These are phyloP conservation scores for Isoperla grammatica DNA, from an alignment of 2,888 invertebrate species.

Conservation along the genomic window DNA sequence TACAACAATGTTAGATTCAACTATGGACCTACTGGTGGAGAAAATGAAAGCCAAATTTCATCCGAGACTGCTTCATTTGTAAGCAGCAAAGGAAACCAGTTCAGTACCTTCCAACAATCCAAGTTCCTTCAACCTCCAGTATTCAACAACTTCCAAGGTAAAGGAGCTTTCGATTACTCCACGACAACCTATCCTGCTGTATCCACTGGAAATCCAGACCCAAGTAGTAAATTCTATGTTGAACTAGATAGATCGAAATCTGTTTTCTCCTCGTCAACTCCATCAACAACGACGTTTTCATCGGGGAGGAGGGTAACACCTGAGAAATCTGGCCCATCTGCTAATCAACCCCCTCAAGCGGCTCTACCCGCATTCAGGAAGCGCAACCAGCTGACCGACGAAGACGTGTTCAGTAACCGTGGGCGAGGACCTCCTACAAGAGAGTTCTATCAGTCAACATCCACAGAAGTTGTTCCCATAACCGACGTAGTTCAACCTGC, in stretches of 20 bases:
- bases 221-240: neutral
- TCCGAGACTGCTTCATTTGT: slow-evolving; percentile 75
- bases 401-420: slow-evolving; percentile 7
- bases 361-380: neutral
- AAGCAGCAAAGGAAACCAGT: slow-evolving; percentile 43
- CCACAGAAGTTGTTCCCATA: slow-evolving; percentile 9
- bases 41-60: slow-evolving; percentile 59
- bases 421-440: slow-evolving; percentile 8
- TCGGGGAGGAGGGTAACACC: too few relatives aligned
- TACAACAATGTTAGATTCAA: slow-evolving; percentile 13
- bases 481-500: slow-evolving; percentile 15
- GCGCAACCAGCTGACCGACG: neutral
- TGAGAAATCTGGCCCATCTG: neutral
- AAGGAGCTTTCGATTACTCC: too few relatives aligned
- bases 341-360: neutral
- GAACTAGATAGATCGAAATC: slow-evolving; percentile 4
- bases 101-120: neutral
- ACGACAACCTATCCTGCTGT: too few relatives aligned
- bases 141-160: neutral
- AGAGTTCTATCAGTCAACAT: slow-evolving; percentile 8
- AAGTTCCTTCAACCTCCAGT: slow-evolving; percentile 3
- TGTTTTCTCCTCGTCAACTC: neutral
- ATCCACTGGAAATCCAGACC: too few relatives aligned
- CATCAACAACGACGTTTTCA: too few relatives aligned
- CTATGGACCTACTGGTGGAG: slow-evolving; percentile 10